Evolutionary conservation across 2,797 vertebrate species (phyloP).

Genomic region (Sebastes hopkinsi): DNA sequence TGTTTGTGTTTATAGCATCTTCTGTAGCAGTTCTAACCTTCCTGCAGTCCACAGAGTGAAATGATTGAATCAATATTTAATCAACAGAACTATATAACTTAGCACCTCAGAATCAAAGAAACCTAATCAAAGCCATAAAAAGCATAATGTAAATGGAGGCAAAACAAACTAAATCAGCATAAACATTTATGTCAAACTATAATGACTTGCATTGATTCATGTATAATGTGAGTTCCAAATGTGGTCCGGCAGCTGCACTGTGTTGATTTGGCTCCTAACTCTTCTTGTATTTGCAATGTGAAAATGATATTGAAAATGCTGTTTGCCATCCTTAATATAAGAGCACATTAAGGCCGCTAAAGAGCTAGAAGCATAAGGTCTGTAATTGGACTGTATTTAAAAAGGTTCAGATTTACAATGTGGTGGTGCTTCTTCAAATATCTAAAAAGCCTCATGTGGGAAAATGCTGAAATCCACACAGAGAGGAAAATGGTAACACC

Average conservation of each 20-base stretch:
- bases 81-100: neutral
- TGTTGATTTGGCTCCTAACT: neutral
- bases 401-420: conserved; percentile 13
- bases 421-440: conserved; percentile 17
- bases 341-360: neutral
- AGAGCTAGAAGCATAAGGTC: neutral
- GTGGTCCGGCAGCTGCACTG: conserved; percentile 14
- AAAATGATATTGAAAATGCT: conserved; percentile 10
- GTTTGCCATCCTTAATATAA: conserved; percentile 9
- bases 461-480: conserved; percentile 19
- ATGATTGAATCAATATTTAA: conserved; percentile 22
- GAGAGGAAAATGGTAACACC: conserved; percentile 60
- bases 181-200: neutral
- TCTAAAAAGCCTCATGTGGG: conserved; percentile 5
- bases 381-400: neutral
- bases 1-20: neutral
- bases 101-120: neutral
- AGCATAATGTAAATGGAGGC: neutral
- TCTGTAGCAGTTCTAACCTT: neutral
- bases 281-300: neutral
- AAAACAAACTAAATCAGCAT: neutral
- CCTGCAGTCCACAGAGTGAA: neutral
- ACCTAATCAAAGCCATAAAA: neutral
- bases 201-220: conserved; percentile 1
- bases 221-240: neutral